phyloP scores from a whole-genome alignment of 2,797 vertebrate genomes.

The Aselliscus stoliczkanus region DNA sequence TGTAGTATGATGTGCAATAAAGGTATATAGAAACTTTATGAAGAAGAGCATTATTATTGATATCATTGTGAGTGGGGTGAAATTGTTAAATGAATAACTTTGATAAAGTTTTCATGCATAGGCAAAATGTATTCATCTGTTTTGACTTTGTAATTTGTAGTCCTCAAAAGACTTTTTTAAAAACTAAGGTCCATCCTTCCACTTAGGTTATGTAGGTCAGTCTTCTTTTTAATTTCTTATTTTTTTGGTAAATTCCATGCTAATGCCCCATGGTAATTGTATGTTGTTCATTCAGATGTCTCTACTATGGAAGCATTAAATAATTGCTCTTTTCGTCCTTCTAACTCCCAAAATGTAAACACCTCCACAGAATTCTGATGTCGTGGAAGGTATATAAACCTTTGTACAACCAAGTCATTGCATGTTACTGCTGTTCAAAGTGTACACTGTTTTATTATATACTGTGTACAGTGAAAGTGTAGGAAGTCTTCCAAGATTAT shows the following conservation, averaged over 20 bases:
- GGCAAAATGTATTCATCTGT: slow-evolving; percentile 69
- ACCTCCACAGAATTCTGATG: slow-evolving; percentile 24
- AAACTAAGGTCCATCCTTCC: slow-evolving; percentile 77
- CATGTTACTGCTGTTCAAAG: slow-evolving; percentile 43
- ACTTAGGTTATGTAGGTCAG: slow-evolving; percentile 56
- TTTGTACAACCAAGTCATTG: slow-evolving; percentile 37
- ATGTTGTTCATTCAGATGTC: not conserved
- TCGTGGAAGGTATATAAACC: slow-evolving; percentile 25
- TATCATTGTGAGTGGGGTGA: slow-evolving; percentile 45
- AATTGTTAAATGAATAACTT: slow-evolving; percentile 62
- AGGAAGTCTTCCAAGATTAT: slow-evolving; percentile 52
- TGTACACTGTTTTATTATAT: slow-evolving; percentile 52
- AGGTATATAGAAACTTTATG: slow-evolving; percentile 37
- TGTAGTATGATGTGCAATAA: slow-evolving; percentile 54
- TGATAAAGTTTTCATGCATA: slow-evolving; percentile 56
- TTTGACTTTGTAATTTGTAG: slow-evolving; percentile 78
- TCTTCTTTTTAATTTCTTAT: not conserved
- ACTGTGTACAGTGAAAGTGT: slow-evolving; percentile 56
- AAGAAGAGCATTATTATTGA: slow-evolving; percentile 56
- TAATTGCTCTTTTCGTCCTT: not conserved
- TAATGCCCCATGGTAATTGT: not conserved
- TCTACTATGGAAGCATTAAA: slow-evolving; percentile 7
- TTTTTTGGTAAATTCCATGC: slow-evolving; percentile 11
- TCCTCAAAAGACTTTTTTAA: slow-evolving; percentile 58
- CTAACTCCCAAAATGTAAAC: not conserved